phyloP scores from a whole-genome alignment of 2,113 vertebrate species.

The Oryzias curvinotus region DNA sequence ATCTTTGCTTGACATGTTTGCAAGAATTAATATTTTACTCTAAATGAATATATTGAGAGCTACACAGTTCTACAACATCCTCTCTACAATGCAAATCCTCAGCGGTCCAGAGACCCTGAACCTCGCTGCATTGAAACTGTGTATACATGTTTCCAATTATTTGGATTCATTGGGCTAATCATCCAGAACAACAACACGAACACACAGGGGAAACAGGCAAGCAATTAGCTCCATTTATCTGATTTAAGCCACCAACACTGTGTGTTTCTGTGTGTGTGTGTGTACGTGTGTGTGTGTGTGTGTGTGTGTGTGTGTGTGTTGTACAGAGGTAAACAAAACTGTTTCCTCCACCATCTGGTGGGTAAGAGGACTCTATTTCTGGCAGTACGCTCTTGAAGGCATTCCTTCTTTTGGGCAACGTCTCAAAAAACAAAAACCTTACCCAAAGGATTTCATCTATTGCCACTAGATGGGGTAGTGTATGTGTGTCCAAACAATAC shows the following conservation, averaged over 20 bases:
- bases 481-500: background rate
- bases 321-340: constrained; percentile 11
- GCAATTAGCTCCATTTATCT: constrained; percentile 71
- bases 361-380: background rate
- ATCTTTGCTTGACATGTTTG: too few species aligned
- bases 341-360: background rate
- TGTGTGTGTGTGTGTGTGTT: background rate
- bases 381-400: background rate
- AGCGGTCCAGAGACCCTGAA: constrained; percentile 59
- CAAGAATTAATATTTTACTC: too few species aligned
- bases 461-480: constrained; percentile 70
- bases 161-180: constrained; percentile 73
- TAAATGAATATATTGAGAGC: background rate
- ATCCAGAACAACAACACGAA: constrained; percentile 71
- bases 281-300: too few species aligned
- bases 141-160: constrained; percentile 75
- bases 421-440: too few species aligned
- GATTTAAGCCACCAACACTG: constrained; percentile 58
- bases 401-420: background rate
- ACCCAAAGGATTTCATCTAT: constrained; percentile 3
- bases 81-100: constrained; percentile 32
- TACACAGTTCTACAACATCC: background rate
- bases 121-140: constrained; percentile 62
- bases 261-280: too few species aligned
- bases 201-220: constrained; percentile 56